Base-by-base conservation (phyloP, 2,113 vertebrate species). In the Scatophagus argus region DNA sequence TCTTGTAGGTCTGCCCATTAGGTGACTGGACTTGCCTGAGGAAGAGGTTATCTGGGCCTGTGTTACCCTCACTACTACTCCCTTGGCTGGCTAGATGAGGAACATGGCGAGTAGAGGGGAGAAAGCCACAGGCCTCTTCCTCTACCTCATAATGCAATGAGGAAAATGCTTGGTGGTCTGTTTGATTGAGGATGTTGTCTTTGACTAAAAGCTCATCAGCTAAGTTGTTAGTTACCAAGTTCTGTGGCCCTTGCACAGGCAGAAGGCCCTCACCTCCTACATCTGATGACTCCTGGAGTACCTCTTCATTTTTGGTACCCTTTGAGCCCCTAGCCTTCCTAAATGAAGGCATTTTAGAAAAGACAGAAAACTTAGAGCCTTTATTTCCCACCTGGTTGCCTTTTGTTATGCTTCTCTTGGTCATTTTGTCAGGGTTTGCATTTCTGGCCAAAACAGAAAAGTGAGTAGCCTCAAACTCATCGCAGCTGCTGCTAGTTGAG, bases 311-410 rank as follows among this genome's bases (percentile, higher is more conserved):
- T 47, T 91, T 90, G 27, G 34, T 72, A 27, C 49, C 6, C 2
- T 73, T 79, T 4, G 10, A 43, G 41, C 74, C 25, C 72, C 92
- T 94, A 5, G 76, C 49, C 84, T 88, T 95, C 55, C 88, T 93
- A 79, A 96, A 93, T 19, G 95, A 94, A 8, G 95, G 89, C 79
- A 95, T 95, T 90, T 95, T 95, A 59, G 94, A 87, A 79, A 95
- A 95, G 3, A 93, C 87, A 9, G 90, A 92, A 82, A 93, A 93
- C 77, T 88, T 93, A 2, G 91, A 93, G 16, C 84, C 32, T 88
- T 76, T 77, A 23, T 60, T 78, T 41, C 66, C 67, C 16, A 38
- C 38, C 19, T 55, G 58, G 54, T 36, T 52, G 31, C 23, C 27
- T 49, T 73, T 78, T 12, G 17, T 64, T 46, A 88, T 94, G 79